These are phyloP conservation scores for Tolmerus cingulatus DNA, from an alignment of 2,888 invertebrate species.

Conservation along the genomic window DNA sequence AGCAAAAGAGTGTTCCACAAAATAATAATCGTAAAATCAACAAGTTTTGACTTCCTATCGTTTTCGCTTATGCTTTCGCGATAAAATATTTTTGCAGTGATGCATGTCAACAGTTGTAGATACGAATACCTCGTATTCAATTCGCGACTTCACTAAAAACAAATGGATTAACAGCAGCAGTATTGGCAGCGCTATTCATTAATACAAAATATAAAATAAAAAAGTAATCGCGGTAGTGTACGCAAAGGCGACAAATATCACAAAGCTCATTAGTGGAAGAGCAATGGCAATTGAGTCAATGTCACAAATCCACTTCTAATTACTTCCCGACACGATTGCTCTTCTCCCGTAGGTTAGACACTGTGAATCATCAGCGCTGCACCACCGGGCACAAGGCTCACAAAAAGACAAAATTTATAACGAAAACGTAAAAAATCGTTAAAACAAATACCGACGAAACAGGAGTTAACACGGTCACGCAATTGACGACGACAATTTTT, in stretches of 20 bases:
- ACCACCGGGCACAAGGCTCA: not conserved
- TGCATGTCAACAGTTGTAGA: not conserved
- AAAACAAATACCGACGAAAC: not conserved
- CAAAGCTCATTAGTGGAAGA: not conserved
- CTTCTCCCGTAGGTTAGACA: not conserved
- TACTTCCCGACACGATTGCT: conserved; percentile 20
- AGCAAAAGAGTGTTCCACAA: not conserved
- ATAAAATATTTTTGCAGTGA: not conserved
- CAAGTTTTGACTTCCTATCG: not conserved
- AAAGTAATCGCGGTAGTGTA: not conserved
- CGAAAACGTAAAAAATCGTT: not conserved
- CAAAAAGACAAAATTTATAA: not conserved
- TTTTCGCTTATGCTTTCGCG: not conserved
- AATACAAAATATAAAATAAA: not conserved
- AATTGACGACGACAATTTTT: not conserved
- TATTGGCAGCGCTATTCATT: not conserved
- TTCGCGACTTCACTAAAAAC: not conserved
- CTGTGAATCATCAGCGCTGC: not conserved
- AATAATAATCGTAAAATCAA: not conserved
- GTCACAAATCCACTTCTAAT: conserved; percentile 11
- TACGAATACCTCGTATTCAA: not conserved
- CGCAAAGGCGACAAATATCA: not conserved
- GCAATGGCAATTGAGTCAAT: conserved; percentile 1
- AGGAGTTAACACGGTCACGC: conserved; percentile 25
- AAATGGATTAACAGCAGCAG: not conserved